phyloP scores from a whole-genome alignment of 2,797 vertebrate genomes.

The Myripristis jacobus region DNA sequence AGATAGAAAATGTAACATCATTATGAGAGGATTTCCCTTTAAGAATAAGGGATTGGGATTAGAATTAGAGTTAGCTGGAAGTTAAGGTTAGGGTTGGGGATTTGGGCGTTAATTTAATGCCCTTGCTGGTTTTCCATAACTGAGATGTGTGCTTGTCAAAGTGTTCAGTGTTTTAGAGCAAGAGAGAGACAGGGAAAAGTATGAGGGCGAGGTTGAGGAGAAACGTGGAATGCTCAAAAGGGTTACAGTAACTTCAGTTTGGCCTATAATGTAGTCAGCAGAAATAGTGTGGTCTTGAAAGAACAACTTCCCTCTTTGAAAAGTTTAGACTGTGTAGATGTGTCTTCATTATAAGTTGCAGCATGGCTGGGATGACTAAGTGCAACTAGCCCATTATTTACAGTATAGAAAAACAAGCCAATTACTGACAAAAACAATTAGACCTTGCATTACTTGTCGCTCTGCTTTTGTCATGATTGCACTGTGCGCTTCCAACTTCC shows the following conservation, averaged over 20 bases:
- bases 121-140: neutral
- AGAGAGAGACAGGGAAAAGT: neutral
- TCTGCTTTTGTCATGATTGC: conserved; percentile 32
- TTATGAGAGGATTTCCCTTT: neutral
- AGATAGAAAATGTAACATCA: neutral
- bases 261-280: conserved; percentile 29
- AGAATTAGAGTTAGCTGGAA: neutral
- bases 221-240: neutral
- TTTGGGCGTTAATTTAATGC: neutral
- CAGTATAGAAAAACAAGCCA: conserved; percentile 51
- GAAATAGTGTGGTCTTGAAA: conserved; percentile 37
- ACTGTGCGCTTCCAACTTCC: conserved; percentile 18
- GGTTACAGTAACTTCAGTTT: conserved; percentile 2
- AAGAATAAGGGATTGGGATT: neutral
- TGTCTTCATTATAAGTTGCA: conserved; percentile 58
- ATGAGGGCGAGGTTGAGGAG: neutral
- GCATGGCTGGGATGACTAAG: conserved; percentile 25
- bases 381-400: conserved; percentile 61
- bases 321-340: conserved; percentile 41
- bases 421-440: conserved; percentile 65
- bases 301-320: conserved; percentile 33
- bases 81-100: neutral
- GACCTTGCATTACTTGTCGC: conserved; percentile 34
- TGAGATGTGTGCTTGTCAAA: neutral
- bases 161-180: neutral